Evolutionary conservation across 1,140 invertebrate genomes (phyloP), one percentile per base, ranked within the genome.

Genomic region (Tribolium madens): DNA sequence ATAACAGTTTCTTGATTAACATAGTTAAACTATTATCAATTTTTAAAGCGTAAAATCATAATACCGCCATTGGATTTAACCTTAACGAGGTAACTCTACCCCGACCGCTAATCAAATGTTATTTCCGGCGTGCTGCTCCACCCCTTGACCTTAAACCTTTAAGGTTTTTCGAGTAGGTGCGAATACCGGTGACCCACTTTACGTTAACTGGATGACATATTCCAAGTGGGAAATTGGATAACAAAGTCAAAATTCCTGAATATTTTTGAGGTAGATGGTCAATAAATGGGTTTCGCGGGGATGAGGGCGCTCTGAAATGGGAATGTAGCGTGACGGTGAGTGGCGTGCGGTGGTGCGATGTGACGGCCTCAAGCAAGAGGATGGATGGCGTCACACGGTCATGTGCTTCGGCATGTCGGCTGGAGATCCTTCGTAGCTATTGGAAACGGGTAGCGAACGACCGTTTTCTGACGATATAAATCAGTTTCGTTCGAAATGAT

Each of bases 351-450:
- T 70, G 17, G 60, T 76, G 74, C 64, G 53, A 76, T 50, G 57
- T 69, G 74, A 69, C 36, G 74, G 53, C 53, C 73, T 76, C 9
- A 70, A 71, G 75, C 52, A 76, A 72, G 17, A 71, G 68, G 68
- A 71, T 71, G 14, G 75, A 69, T 76, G 75, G 75, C 75, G 75
- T 76, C 75, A 76, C 75, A 60, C 47, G 69, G 47, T 53, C 75
- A 72, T 76, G 75, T 76, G 75, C 69, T 76, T 14, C 75, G 57
- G 48, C 75, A 60, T 50, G 68, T 14, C 75, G 57, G 48, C 75
- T 72, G 69, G 68, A 71, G 60, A 18, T 33, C 64, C 10, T 50
- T 36, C 26, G 73, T 68, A 75, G 52, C 73, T 69, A 64, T 68
- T 75, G 73, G 73, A 75, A 75, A 75, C 73, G 73, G 73, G 48